phyloP scores from a whole-genome alignment of 1,140 invertebrate species.

The Theocolax elegans region DNA sequence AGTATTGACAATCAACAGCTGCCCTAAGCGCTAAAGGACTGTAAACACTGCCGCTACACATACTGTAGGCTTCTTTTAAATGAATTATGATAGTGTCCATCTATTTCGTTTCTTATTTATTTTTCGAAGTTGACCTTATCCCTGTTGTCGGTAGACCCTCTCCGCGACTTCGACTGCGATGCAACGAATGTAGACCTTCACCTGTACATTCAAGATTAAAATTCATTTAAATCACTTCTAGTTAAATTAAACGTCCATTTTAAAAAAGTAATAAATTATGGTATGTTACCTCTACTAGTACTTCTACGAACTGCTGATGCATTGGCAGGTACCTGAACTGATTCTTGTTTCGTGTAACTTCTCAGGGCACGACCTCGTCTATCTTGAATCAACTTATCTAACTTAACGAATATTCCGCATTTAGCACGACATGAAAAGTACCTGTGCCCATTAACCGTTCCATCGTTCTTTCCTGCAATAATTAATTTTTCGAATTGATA shows the following conservation, averaged over 20 bases:
- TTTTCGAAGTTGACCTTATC: constrained; percentile 57
- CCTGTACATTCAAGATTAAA: constrained; percentile 48
- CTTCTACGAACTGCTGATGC: constrained; percentile 60
- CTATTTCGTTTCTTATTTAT: constrained; percentile 46
- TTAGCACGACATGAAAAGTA: constrained; percentile 91
- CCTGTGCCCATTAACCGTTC: constrained; percentile 86
- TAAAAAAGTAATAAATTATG: too few species aligned
- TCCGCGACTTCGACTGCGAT: constrained; percentile 64
- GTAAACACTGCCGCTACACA: constrained; percentile 61
- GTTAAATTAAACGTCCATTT: too few species aligned
- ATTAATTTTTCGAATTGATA: not conserved
- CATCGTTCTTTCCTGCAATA: constrained; percentile 90
- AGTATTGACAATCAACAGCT: constrained; percentile 61
- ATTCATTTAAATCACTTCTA: too few species aligned
- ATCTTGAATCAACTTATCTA: constrained; percentile 86
- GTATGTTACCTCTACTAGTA: constrained; percentile 11
- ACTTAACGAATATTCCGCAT: constrained; percentile 92
- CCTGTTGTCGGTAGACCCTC: constrained; percentile 59
- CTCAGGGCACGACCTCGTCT: constrained; percentile 80
- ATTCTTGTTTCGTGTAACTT: constrained; percentile 68
- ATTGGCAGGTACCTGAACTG: constrained; percentile 48
- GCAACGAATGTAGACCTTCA: constrained; percentile 63
- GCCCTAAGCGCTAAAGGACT: constrained; percentile 59
- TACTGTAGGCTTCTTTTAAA: constrained; percentile 45
- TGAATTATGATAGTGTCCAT: not conserved